A percentile compares a stretch with the other conserved stretches of the same genome.
These are phyloP conservation scores for Lota lota DNA, from an alignment of 2,113 vertebrate species.

Conservation along the genomic window DNA sequence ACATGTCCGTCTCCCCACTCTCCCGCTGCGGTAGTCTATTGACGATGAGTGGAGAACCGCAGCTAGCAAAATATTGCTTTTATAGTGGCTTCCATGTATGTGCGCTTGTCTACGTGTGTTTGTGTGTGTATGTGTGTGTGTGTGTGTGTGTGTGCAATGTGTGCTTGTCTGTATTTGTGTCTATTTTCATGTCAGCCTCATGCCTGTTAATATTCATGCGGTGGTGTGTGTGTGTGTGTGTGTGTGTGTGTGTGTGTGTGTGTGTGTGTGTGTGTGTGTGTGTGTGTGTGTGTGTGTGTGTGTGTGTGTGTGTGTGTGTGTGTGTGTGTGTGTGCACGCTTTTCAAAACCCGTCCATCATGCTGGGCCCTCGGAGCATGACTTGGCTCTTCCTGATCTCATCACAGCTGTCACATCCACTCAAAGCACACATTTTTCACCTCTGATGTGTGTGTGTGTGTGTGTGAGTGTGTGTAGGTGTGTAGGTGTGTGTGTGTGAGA, in stretches of 20 bases:
- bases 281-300: slow-evolving; percentile 1
- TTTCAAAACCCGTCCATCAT: slow-evolving; percentile 63
- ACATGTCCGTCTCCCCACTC: slow-evolving; percentile 15
- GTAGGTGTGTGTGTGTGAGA: slow-evolving; percentile 10
- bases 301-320: neutral
- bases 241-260: slow-evolving; percentile 7
- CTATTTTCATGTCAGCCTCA: slow-evolving; percentile 46
- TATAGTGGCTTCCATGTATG: slow-evolving; percentile 27
- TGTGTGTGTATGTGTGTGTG: neutral
- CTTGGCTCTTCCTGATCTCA: slow-evolving; percentile 71
- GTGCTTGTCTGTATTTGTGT: slow-evolving; percentile 37
- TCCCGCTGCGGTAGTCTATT: slow-evolving; percentile 16
- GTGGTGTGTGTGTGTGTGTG: slow-evolving; percentile 11
- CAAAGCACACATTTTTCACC: slow-evolving; percentile 65
- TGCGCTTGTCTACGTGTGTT: slow-evolving; percentile 16
- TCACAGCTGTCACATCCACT: slow-evolving; percentile 62
- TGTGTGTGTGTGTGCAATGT: slow-evolving; percentile 8
- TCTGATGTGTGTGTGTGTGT: neutral
- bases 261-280: neutral
- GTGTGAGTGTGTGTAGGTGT: neutral
- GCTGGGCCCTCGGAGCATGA: slow-evolving; percentile 56
- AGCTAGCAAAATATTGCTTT: slow-evolving; percentile 55
- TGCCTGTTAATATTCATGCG: slow-evolving; percentile 67
- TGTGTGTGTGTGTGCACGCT: slow-evolving; percentile 4
- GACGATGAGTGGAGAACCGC: slow-evolving; percentile 37